Conservation (phyloP, 1,140 invertebrate species). For the Bombus fervidus region DNA sequence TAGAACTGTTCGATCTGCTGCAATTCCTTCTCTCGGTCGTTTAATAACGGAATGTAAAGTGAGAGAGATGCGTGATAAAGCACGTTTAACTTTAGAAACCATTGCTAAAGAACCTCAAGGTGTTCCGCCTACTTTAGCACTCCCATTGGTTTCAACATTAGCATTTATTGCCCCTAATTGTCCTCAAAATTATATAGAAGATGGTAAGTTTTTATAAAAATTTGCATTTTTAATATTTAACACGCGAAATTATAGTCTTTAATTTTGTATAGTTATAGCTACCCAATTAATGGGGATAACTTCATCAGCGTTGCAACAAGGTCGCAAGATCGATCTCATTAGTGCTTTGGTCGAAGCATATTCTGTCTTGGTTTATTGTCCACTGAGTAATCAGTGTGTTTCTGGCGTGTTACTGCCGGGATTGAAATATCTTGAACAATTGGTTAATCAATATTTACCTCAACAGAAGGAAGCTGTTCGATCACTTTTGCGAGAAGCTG, state of each 20-base stretch:
- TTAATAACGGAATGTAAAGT: slow-evolving; percentile 85
- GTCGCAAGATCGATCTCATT: slow-evolving; percentile 84
- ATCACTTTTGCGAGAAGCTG: slow-evolving; percentile 83
- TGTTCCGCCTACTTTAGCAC: slow-evolving; percentile 77
- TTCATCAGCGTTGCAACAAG: slow-evolving; percentile 84
- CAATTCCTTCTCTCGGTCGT: slow-evolving; percentile 86
- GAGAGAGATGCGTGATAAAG: slow-evolving; percentile 86
- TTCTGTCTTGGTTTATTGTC: slow-evolving; percentile 86
- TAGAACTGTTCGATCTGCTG: slow-evolving; percentile 86
- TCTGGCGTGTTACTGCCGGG: slow-evolving; percentile 81
- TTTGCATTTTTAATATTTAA: background rate
- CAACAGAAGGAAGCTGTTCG: slow-evolving; percentile 82
- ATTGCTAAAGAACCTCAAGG: slow-evolving; percentile 80
- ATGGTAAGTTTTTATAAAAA: slow-evolving; percentile 76
- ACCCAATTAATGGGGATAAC: slow-evolving; percentile 85
- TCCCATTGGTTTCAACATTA: slow-evolving; percentile 82
- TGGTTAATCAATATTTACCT: slow-evolving; percentile 81
- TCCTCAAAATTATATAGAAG: slow-evolving; percentile 83
- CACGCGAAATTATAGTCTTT: background rate
- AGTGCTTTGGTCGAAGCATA: slow-evolving; percentile 87
- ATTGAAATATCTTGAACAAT: slow-evolving; percentile 82
- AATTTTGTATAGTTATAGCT: slow-evolving; percentile 84
- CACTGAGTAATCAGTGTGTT: slow-evolving; percentile 82
- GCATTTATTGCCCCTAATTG: slow-evolving; percentile 82
- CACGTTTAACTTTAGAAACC: slow-evolving; percentile 88